Evolutionary conservation across 2,797 vertebrate species (phyloP), one percentile per base, ranked within the genome.

Genomic region (Limnodromus scolopaceus): DNA sequence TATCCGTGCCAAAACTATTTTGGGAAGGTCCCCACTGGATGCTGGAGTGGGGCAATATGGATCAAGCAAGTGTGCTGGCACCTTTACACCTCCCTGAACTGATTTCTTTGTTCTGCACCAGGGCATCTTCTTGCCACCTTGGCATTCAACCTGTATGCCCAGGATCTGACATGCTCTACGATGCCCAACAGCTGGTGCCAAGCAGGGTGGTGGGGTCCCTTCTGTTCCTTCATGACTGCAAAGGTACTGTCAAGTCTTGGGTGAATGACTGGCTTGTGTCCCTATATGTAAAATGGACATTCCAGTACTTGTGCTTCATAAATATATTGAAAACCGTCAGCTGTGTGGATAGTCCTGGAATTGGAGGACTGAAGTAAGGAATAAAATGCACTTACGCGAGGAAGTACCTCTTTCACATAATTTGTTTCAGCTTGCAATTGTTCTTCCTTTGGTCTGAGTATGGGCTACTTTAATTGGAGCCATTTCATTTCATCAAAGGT

Each of bases 131-230:
- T 38, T 70, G 51, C 41, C 34, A 34, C 25, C 54, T 61, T 60
- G 20, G 23, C 19, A 36, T 18, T 45, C 6, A 5, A 19, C 22
- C 34, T 30, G 27, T 16, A 6, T 0, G 2, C 20, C 28, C 22
- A n/a, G 30, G 10, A 65, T 65, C 13, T 43, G 46, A 6, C 1
- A 1, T 1, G 3, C 23, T 15, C 16, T 2, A 2, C 1, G 3
- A 53, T 36, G 41, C 20, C n/a, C 74, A 88, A 46, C 28, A 58
- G 32, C 17, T 74, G 55, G n/a, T 63, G n/a, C 66, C 54, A 30
- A 36, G 51, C 30, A n/a, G 16, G 13, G 17, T 72, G 16, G 6
- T 45, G 32, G 20, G 10, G 17, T 60, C n/a, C 28, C 24, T 78
- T 87, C 68, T 74, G 18, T 15, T 83, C 53, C 34, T 84, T 38